Evolutionary conservation across 2,113 vertebrate genomes (phyloP).

Genomic region (Hyperopisus bebe): DNA sequence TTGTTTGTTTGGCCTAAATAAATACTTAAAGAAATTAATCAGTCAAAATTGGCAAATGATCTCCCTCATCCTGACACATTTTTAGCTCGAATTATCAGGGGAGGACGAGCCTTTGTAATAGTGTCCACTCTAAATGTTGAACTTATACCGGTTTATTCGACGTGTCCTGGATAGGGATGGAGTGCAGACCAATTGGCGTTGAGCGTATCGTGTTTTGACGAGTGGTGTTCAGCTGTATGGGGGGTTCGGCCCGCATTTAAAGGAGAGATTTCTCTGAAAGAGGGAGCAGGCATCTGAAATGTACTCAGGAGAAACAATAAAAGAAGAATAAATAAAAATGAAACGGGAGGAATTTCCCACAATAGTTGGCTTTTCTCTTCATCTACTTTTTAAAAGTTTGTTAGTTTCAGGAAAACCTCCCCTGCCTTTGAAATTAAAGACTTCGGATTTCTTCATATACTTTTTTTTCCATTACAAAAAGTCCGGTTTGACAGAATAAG

Average conservation of each 20-base stretch:
- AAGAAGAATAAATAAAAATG: slow-evolving; percentile 47
- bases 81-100: neutral
- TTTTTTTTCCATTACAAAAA: slow-evolving; percentile 61
- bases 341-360: slow-evolving; percentile 59
- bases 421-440: slow-evolving; percentile 74
- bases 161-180: neutral
- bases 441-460: slow-evolving; percentile 70
- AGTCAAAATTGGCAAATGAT: slow-evolving; percentile 33
- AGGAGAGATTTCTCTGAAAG: slow-evolving; percentile 45
- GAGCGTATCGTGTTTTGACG: neutral
- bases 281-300: slow-evolving; percentile 47
- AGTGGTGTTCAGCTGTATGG: neutral
- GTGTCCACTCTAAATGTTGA: neutral
- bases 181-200: neutral
- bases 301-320: slow-evolving; percentile 62
- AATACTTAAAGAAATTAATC: slow-evolving; percentile 48
- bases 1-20: slow-evolving; percentile 52
- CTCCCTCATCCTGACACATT: slow-evolving; percentile 36
- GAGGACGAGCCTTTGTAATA: neutral
- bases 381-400: slow-evolving; percentile 65
- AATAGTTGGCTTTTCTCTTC: slow-evolving; percentile 53
- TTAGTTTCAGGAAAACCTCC: slow-evolving; percentile 61
- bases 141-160: neutral
- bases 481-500: slow-evolving; percentile 69
- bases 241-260: neutral